phyloP scores from a whole-genome alignment of 2,888 invertebrate genomes.

The Monochamus alternatus region DNA sequence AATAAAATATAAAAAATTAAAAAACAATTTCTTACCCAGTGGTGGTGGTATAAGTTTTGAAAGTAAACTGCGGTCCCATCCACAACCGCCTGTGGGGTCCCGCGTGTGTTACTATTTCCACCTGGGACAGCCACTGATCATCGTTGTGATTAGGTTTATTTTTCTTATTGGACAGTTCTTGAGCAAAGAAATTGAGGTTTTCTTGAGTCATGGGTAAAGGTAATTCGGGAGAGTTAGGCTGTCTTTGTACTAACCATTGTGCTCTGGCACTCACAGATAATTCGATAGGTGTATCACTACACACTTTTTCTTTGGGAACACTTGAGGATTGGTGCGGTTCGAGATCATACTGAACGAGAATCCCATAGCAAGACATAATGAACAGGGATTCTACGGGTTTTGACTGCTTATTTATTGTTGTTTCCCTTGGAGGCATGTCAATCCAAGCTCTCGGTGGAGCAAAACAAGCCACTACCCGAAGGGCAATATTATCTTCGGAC shows the following conservation, averaged over 20 bases:
- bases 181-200: slow-evolving; percentile 77
- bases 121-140: slow-evolving; percentile 95
- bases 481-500: slow-evolving; percentile 81
- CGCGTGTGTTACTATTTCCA: slow-evolving; percentile 97
- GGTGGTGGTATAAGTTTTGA: slow-evolving; percentile 90
- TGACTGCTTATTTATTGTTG: slow-evolving; percentile 64
- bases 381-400: slow-evolving; percentile 89
- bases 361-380: slow-evolving; percentile 91
- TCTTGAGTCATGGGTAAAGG: slow-evolving; percentile 83
- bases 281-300: slow-evolving; percentile 90
- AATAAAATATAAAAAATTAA: slow-evolving; percentile 16
- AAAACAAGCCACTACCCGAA: slow-evolving; percentile 86
- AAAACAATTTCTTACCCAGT: slow-evolving; percentile 76
- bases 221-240: slow-evolving; percentile 78
- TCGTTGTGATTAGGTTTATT: slow-evolving; percentile 71
- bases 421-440: slow-evolving; percentile 59
- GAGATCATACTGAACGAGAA: slow-evolving; percentile 89
- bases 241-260: slow-evolving; percentile 87
- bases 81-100: slow-evolving; percentile 96
- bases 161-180: slow-evolving; percentile 56
- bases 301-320: slow-evolving; percentile 87
- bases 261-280: slow-evolving; percentile 85
- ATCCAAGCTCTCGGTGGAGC: slow-evolving; percentile 85
- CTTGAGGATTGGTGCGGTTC: slow-evolving; percentile 82
- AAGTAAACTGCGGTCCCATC: slow-evolving; percentile 99